Percentiles rank a stretch among this genome's conserved stretches.
Conservation (phyloP, 2,797 vertebrate species). For the Octomys mimax region DNA sequence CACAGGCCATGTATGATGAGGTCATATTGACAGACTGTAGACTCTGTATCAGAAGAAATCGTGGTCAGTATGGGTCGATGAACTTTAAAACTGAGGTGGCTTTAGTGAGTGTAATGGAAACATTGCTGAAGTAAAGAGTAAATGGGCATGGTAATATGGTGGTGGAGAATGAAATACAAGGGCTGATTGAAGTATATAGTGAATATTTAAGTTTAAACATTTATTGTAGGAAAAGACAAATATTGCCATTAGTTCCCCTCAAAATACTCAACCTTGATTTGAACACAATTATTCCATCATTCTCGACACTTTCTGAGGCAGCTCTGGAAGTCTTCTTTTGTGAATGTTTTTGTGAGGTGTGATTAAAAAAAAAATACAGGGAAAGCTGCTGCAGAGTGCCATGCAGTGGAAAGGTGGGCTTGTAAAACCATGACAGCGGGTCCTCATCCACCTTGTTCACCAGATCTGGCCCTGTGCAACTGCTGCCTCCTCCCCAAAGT, state of each 20-base stretch:
- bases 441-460: neutral
- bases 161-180: neutral
- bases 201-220: neutral
- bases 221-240: neutral
- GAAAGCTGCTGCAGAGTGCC: neutral
- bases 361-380: neutral
- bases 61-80: neutral
- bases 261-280: neutral
- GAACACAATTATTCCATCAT: neutral
- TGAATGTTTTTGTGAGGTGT: neutral
- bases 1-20: no score
- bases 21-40: neutral
- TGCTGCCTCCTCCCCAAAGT: neutral
- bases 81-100: neutral
- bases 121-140: neutral
- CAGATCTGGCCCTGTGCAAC: neutral
- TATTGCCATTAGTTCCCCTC: neutral
- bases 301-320: neutral
- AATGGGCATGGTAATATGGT: neutral
- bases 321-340: neutral
- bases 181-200: neutral
- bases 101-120: neutral
- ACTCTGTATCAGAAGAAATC: neutral
- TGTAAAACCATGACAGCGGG: neutral
- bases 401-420: neutral